Percentiles rank a stretch among this genome's conserved stretches.
Conservation (phyloP, 2,888 invertebrate species). For the Nycteola revayana region DNA sequence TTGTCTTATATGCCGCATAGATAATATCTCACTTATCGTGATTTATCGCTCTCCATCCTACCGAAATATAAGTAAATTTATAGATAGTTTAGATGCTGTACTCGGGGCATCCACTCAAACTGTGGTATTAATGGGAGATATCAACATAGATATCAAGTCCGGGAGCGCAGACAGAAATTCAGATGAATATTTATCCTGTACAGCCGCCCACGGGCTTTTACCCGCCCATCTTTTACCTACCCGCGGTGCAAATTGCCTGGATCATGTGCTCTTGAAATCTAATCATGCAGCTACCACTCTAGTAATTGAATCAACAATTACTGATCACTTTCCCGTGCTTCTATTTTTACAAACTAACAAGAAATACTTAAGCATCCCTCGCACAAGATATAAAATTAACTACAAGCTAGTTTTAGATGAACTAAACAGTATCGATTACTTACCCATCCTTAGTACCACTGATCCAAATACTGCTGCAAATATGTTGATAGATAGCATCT, state of each 20-base stretch:
- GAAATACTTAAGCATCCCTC: too few species aligned
- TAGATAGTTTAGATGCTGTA: not conserved
- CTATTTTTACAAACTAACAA: not conserved
- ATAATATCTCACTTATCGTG: not conserved
- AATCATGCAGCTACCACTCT: not conserved
- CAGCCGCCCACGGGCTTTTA: not conserved
- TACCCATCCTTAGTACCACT: too few species aligned
- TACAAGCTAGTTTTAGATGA: too few species aligned
- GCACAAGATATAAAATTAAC: too few species aligned
- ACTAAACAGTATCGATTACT: too few species aligned
- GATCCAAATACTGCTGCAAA: too few species aligned
- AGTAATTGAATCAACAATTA: not conserved
- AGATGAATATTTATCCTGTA: not conserved
- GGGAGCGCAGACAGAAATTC: not conserved
- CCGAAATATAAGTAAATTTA: not conserved
- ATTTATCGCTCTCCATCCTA: slow-evolving; percentile 1
- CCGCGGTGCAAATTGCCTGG: not conserved
- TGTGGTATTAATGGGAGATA: not conserved
- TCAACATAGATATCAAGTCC: not conserved
- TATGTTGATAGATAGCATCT: too few species aligned
- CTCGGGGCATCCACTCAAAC: not conserved
- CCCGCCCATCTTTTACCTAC: not conserved
- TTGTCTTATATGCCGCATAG: not conserved
- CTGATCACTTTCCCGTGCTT: not conserved
- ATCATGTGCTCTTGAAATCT: not conserved